Evolutionary conservation across 1,140 invertebrate genomes (phyloP), one percentile per base, ranked within the genome.

Genomic region (Lepidotrigona ventralis): DNA sequence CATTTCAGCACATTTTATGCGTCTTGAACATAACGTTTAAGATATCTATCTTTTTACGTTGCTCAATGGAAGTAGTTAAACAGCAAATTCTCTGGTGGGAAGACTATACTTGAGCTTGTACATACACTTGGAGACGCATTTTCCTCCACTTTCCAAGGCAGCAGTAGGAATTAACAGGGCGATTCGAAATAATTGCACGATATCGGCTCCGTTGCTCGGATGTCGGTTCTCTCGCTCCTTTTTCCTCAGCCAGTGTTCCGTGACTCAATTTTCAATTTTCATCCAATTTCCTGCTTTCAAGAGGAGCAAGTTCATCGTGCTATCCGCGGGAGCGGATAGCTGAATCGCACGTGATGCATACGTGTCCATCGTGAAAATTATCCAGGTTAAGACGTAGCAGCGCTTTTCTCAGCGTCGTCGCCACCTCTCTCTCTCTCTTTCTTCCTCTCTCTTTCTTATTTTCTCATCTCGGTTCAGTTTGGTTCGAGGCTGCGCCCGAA

Each of bases 221-320:
- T 46, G 8, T 46, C 39, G 1, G n/a, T 21, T 39, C 23, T 53
- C 56, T 23, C 12, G 46, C 21, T 39, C 15, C 51, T 23, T 60
- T 17, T 63, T n/a, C 19, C 33, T 1, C 1, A 11, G 2, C 58
- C 5, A 29, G 17, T 21, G 72, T 46, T 76, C 53, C 72, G 63
- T 76, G 72, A 81, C 53, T 81, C 72, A 51, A 81, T 78, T 78
- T 83, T 78, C 74, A 70, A 83, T 83, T 70, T 83, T 78, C 75
- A 14, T 82, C 66, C 81, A 70, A 78, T 82, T 78, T 77, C 14
- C 54, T 15, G 6, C 51, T 3, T 63, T 26, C 39, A 39, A 5
- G 26, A 19, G 11, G 12, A 9, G 2, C 60, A 33, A 26, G 53
- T 54, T 70, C 69, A 70, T 78, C 74, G 39, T 23, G 53, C n/a